phyloP scores from a whole-genome alignment of 2,797 vertebrate genomes.

The Falco concolor region DNA sequence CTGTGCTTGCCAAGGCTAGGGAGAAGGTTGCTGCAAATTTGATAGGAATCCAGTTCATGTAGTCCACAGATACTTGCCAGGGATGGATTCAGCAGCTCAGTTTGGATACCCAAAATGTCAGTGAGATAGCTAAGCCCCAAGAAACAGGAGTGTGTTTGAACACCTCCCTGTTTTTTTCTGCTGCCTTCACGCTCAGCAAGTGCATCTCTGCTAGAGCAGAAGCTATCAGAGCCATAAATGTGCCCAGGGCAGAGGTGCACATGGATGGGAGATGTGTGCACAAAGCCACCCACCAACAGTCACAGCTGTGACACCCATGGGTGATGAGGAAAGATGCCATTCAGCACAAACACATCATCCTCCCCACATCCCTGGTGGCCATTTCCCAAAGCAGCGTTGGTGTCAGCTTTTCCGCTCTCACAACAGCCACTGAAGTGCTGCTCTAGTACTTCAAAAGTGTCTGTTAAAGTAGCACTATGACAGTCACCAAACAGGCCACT shows the following conservation, averaged over 20 bases:
- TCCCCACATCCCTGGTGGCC: background rate
- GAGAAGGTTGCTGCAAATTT: background rate
- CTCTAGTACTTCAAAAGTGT: conserved; percentile 54
- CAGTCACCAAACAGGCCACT: conserved; percentile 38
- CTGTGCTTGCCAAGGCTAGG: background rate
- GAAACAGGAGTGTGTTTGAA: background rate
- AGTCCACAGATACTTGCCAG: background rate
- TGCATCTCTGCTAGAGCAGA: background rate
- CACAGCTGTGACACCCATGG: background rate
- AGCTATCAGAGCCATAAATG: rapidly evolving
- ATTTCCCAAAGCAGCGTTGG: background rate
- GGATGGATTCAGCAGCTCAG: background rate
- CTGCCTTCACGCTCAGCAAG: background rate
- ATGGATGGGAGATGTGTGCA: background rate
- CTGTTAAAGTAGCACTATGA: conserved; percentile 7
- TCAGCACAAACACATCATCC: background rate
- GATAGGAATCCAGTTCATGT: background rate
- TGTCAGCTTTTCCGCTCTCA: conserved; percentile 52
- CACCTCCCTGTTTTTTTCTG: background rate
- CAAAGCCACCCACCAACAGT: background rate
- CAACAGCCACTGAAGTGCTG: conserved; percentile 13
- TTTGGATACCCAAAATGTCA: background rate
- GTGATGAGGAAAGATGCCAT: background rate
- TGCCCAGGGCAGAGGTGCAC: rapidly evolving
- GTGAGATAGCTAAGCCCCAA: background rate